Base-by-base conservation (phyloP, 2,888 invertebrate species). In the Cerastoderma edule region DNA sequence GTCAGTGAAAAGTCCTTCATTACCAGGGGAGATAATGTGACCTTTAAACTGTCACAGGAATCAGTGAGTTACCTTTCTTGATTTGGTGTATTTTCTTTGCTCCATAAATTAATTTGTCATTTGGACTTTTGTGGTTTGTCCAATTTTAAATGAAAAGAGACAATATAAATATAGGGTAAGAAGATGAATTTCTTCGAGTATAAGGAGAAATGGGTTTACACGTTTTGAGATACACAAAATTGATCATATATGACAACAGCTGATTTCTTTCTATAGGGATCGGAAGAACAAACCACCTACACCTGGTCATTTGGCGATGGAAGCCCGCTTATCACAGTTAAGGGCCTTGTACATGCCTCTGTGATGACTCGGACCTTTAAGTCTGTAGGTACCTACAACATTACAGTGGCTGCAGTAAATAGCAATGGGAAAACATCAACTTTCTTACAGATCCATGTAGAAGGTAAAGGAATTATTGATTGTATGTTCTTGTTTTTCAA, bases 351-450 rank as follows among this genome's bases (percentile, higher is more conserved):
- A 6, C 75, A 78, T 22, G 83, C 83, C 0, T 56, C 78, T 19
- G 46, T 65, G 13, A 66, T 83, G 63, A 84, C 71, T 2, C 83
- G 85, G 50, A 80, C 64, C 10, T 90, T 85, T 66, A 24, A 39
- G 13, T 69, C 78, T 8, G 65, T 80, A n/a, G 89, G 89, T 2
- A 71, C 68, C 13, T 87, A 85, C 75, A 80, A 75, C 22, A 81
- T 90, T 56, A 80, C 68, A 8, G 88, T 88, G 6, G 80, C 74
- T 6, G 90, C 89, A 32, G 77, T 65, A 30, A 90, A 89, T 69
- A 44, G 32, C 13, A 82, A 84, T 50, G 89, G 89, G 16, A 66
- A 53, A 24, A 54, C 83, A 0, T 72, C 69, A 22, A 75, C 85
- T 1, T 56, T 27, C 8, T 44, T 83, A 16, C n/a, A 53, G 4